Base-by-base conservation (phyloP, 2,888 invertebrate genomes). In the Heliconius sara region DNA sequence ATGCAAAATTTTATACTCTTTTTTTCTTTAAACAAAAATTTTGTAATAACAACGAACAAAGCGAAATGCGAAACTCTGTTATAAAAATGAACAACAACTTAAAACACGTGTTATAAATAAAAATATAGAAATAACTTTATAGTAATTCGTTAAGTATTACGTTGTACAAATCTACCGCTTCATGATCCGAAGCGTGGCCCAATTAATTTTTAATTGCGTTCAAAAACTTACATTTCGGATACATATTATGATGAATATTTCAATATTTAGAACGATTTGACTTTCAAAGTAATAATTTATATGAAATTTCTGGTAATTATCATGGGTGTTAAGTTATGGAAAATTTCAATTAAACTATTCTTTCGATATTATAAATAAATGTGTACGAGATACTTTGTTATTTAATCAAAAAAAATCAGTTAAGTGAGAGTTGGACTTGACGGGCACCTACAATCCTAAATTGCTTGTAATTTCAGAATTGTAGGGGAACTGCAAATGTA, bases 121-220 rank as follows among this genome's bases (percentile, higher is more conserved):
- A 76, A 73, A 57, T 67, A 73, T 60, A 57, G 13, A 77, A 68
- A 68, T 74, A 63, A 65, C 2, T 27, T 65, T 27, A 27, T 27
- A 52, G 52, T 57, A 71, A 79, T 83, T 6, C 63, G 85, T 89
- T 88, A 89, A 86, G 83, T 90, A 90, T 91, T 89, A 89, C 86
- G 83, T 80, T 84, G 83, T 85, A 87, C 88, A 86, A 85, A 89
- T 88, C 87, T 85, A 84, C 85, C 79, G 83, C 84, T 83, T 68
- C 63, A 63, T 68, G 60, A 74, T 77, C 52, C 19, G 27, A 16
- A 43, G 65, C 66, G 71, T 77, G 73, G 73, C 27, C 47, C 27
- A 67, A 78, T 66, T 65, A 73, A 65, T 67, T 43, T 78, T 78
- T 78, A 66, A 78, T 67, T 25, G 78, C 57, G 43, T 39, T 52